phyloP scores from a whole-genome alignment of 1,140 invertebrate species.

The Polyergus mexicanus region DNA sequence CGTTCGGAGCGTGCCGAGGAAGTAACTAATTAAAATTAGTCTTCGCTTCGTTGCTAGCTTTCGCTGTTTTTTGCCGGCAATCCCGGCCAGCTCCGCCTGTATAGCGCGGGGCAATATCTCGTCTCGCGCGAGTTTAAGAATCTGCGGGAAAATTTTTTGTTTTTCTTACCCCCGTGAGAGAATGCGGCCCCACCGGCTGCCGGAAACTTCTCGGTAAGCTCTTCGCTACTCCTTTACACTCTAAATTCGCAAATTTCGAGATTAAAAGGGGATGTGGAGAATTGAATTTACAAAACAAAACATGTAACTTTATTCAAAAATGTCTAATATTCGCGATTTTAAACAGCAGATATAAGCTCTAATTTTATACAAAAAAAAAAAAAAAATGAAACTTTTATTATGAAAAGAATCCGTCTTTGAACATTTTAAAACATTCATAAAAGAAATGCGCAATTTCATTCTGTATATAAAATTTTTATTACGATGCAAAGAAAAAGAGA shows the following conservation, averaged over 20 bases:
- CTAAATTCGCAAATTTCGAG: neutral
- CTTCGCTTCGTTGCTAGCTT: conserved; percentile 60
- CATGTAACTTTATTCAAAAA: neutral
- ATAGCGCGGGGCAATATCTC: conserved; percentile 35
- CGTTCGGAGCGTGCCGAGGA: conserved; percentile 56
- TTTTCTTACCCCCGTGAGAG: neutral
- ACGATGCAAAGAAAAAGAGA: neutral
- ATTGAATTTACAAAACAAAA: conserved; percentile 28
- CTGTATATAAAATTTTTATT: neutral
- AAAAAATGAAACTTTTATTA: neutral
- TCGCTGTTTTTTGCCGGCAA: conserved; percentile 51
- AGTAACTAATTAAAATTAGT: conserved; percentile 71
- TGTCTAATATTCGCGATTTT: neutral
- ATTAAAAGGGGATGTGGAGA: conserved; percentile 1
- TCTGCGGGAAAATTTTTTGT: conserved; percentile 41
- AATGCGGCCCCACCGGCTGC: neutral
- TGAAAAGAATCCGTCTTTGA: neutral
- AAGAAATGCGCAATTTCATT: neutral
- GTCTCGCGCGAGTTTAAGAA: conserved; percentile 50
- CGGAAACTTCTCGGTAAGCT: conserved; percentile 40
- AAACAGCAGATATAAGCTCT: neutral
- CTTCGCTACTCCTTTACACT: conserved; percentile 10
- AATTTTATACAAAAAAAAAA: neutral
- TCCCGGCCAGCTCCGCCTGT: conserved; percentile 33
- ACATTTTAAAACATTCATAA: neutral